These are phyloP conservation scores for Perithous albicinctus DNA, from an alignment of 2,888 invertebrate genomes.

Conservation along the genomic window DNA sequence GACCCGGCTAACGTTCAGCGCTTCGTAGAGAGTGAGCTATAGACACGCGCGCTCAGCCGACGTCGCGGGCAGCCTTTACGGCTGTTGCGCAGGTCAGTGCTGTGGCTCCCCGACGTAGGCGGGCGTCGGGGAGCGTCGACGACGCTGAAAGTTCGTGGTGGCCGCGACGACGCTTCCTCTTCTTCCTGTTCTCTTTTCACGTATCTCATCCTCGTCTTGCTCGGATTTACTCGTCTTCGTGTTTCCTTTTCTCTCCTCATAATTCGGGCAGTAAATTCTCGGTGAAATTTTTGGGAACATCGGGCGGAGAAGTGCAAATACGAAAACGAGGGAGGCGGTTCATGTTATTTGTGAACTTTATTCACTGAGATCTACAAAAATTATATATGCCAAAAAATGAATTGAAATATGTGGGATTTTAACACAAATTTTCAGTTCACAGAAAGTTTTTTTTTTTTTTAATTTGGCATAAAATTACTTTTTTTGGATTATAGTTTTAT, in stretches of 20 bases:
- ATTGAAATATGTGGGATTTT: too few relatives aligned
- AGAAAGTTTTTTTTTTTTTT: too few relatives aligned
- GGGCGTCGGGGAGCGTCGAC: constrained; percentile 48
- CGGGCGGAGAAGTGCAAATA: background rate
- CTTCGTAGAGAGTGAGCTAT: constrained; percentile 5
- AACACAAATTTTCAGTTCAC: too few relatives aligned
- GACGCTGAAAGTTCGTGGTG: background rate
- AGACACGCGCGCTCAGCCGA: constrained; percentile 67
- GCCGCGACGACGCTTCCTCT: background rate
- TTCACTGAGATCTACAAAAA: too few relatives aligned
- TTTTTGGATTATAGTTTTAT: too few relatives aligned
- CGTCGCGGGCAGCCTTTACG: constrained; percentile 66
- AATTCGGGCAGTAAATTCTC: background rate
- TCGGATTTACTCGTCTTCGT: background rate
- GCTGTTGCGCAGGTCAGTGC: constrained; percentile 79
- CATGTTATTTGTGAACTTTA: too few relatives aligned
- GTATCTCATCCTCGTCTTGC: background rate
- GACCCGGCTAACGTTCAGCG: constrained; percentile 69
- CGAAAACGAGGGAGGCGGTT: too few relatives aligned
- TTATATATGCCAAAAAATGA: too few relatives aligned
- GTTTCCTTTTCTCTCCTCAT: background rate
- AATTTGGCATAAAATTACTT: too few relatives aligned
- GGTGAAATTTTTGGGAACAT: background rate
- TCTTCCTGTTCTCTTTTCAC: background rate
- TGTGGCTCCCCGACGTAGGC: constrained; percentile 47